Evolutionary conservation across 1,140 invertebrate species (phyloP), one percentile per base, ranked within the genome.

Genomic region (Pseudomyrmex concolor): DNA sequence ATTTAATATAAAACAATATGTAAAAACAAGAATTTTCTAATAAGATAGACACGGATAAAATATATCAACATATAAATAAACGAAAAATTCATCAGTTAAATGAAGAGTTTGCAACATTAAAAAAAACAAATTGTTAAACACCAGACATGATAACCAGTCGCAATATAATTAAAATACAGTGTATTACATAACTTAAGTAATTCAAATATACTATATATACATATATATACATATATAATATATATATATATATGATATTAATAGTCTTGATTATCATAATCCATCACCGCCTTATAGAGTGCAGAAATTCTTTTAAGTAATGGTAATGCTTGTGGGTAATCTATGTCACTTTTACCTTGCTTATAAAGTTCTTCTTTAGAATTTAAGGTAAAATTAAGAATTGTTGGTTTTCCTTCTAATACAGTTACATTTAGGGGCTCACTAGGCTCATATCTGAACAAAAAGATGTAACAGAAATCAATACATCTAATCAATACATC

Each of bases 351-450:
- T 91, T 94, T 94, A 94, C 94, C 94, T 94, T 91, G 89, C 72
- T 92, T 87, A 68, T 88, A 71, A 70, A 72, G 85, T 51, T 92
- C 82, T 60, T 90, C 77, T 78, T 85, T 80, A 19, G 2, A 4
- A 86, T 85, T 90, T 81, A 95, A 90, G 19, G 87, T 92, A 85
- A 96, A 95, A 91, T 96, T 94, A 51, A 95, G 89, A 51, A 95
- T 91, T 25, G 91, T 90, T 77, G 92, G 90, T 73, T 83, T 62
- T 43, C 88, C 93, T 43, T 93, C 71, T 83, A 89, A 87, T 22
- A 95, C 94, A 3, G 82, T 91, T 9, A 95, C 91, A 25, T 83
- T 86, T 63, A 92, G 82, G 50, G 86, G 77, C 12, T 94, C 88
- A 68, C 94, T 94, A 62, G 92, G 90, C 83, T 91, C 73, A 73